Evolutionary conservation across 92 coral and sea anemone genomes (phyloP).

Genomic region (Metridium senile): DNA sequence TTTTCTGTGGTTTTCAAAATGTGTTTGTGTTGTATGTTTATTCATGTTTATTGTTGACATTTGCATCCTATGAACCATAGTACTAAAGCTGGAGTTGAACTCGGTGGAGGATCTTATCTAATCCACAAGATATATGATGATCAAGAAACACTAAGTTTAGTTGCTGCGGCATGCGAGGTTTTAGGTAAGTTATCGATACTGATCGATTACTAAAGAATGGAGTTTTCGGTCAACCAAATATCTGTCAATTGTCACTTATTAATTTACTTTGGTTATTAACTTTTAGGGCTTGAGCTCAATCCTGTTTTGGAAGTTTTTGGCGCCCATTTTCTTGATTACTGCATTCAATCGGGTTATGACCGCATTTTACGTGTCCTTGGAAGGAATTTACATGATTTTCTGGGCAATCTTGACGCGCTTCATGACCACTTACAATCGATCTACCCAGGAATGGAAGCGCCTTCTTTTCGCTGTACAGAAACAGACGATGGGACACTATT

Average conservation of each 20-base stretch:
- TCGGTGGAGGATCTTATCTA: conserved; percentile 95
- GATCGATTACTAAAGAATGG: not conserved
- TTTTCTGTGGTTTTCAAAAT: conserved; percentile 14
- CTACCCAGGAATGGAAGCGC: conserved; percentile 99
- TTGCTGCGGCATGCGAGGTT: conserved; percentile 87
- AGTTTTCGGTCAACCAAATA: not conserved
- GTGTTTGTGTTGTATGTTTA: conserved; percentile 7
- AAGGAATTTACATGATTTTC: conserved; percentile 92
- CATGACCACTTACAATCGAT: conserved; percentile 97
- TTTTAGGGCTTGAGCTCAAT: conserved; percentile 73
- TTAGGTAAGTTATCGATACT: conserved; percentile 69
- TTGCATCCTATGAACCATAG: conserved; percentile 49
- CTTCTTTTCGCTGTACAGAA: conserved; percentile 96
- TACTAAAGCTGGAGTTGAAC: conserved; percentile 93
- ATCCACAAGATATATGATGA: conserved; percentile 96
- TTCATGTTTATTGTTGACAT: conserved; percentile 38
- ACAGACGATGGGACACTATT: conserved; percentile 81
- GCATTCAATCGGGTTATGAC: conserved; percentile 95
- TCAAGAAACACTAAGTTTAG: conserved; percentile 78
- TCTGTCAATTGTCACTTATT: conserved; percentile 4
- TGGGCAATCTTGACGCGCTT: conserved; percentile 95
- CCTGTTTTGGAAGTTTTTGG: conserved; percentile 93
- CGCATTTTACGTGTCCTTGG: conserved; percentile 95
- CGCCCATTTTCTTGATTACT: conserved; percentile 91
- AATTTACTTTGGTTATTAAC: not conserved